Evolutionary conservation across 64 coral and sea anemone species (phyloP), one percentile per base, ranked within the genome.

Genomic region (Trachythela sp.): DNA sequence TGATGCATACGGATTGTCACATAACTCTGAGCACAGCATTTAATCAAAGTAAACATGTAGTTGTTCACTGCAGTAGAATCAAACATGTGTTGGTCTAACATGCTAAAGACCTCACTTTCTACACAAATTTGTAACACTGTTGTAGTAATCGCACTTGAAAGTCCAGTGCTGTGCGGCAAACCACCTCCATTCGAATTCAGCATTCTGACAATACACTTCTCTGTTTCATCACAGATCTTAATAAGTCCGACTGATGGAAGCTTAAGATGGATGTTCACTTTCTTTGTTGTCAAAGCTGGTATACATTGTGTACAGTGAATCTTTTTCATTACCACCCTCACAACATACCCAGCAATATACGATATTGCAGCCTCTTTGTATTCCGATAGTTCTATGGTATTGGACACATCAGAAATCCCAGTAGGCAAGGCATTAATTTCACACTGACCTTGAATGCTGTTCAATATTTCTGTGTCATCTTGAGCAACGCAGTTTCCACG

Each of bases 21-120:
- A 80, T 80, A 80, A 36, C 30, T 29, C 75, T 80, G 75, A 30
- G 75, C 4, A 80, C 75, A 80, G 30, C 75, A 80, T 22, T 80
- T 80, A 10, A 80, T 80, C 75, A 80, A 38, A 35, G 75, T 29
- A 38, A 80, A 80, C 30, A 80, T 18, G 75, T 80, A 29, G 37
- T 80, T 80, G 75, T 80, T 37, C 37, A 80, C 2, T 39, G 75
- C 75, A 37, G 31, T 80, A 14, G 13, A 37, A 38, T 80, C 75
- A 80, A 80, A 80, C 75, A 80, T 80, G 4, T 80, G 75, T 30
- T 80, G 33, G 13, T 80, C 33, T 30, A 80, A 80, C 20, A 29
- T 29, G 75, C 75, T 80, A 20, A 80, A 80, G 20, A 80, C 75
- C 2, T 29, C 75, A 1, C 34, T 80, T 29, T 80, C 34, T 9